Percentiles rank a stretch among this genome's conserved stretches.
These are phyloP conservation scores for Drosophila anceps DNA, from an alignment of 2,888 invertebrate species.

Conservation along the genomic window DNA sequence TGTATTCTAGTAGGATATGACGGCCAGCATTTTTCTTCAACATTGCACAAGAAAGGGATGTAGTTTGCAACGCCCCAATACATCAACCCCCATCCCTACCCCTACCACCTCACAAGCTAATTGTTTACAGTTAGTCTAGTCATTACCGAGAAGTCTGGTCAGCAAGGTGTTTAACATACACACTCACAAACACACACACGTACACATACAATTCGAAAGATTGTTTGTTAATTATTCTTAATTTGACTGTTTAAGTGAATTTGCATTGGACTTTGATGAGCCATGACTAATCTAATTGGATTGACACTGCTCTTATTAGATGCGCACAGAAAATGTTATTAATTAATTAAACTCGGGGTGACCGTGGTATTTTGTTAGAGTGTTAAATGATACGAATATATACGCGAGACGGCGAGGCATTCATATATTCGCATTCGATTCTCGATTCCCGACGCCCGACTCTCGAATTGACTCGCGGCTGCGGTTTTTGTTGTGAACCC, in stretches of 20 bases:
- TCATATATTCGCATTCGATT: conserved; percentile 40
- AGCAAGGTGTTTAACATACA: conserved; percentile 53
- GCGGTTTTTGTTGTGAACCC: conserved; percentile 84
- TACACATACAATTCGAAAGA: conserved; percentile 15
- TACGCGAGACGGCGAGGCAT: conserved; percentile 17
- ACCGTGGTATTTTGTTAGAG: conserved; percentile 30
- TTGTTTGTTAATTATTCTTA: conserved; percentile 15
- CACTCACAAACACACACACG: conserved; percentile 8
- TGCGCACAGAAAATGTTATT: conserved; percentile 31
- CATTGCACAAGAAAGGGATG: conserved; percentile 37
- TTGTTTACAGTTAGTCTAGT: conserved; percentile 28
- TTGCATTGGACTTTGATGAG: conserved; percentile 24
- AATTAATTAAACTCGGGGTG: conserved; percentile 47
- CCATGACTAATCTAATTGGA: conserved; percentile 31
- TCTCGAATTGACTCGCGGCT: conserved; percentile 66
- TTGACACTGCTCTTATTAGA: conserved; percentile 10
- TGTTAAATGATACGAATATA: conserved; percentile 35
- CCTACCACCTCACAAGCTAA: not conserved
- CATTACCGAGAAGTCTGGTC: conserved; percentile 42
- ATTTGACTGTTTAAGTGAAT: conserved; percentile 21
- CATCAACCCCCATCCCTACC: not conserved
- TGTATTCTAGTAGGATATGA: conserved; percentile 41
- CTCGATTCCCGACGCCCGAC: conserved; percentile 29
- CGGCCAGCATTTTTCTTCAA: conserved; percentile 53
- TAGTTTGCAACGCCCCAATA: conserved; percentile 7